Percentiles rank a stretch among this genome's conserved stretches.
phyloP scores from a whole-genome alignment of 2,797 vertebrate species.

The Masticophis lateralis region DNA sequence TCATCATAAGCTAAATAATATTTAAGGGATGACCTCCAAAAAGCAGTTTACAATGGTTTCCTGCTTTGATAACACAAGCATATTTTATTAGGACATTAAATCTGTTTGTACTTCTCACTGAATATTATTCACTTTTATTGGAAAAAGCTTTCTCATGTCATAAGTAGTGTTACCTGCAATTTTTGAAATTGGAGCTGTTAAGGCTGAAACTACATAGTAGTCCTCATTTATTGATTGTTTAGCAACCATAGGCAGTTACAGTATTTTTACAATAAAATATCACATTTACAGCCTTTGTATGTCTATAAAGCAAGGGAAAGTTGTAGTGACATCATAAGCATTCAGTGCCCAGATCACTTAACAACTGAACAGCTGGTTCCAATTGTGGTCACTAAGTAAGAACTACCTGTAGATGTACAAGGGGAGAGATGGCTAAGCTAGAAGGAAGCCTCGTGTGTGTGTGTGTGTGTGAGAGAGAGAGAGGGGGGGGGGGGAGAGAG shows the following conservation, averaged over 20 bases:
- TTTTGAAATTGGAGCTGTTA: neutral
- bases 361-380: neutral
- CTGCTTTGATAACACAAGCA: neutral
- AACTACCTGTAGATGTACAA: neutral
- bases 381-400: neutral
- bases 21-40: neutral
- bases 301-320: neutral
- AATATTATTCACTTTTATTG: neutral
- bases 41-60: neutral
- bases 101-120: neutral
- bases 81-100: neutral
- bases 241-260: neutral
- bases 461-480: no score
- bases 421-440: neutral
- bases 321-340: neutral
- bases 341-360: neutral
- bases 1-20: neutral
- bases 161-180: neutral
- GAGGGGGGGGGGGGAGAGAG: no score
- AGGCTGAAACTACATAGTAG: neutral
- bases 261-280: neutral
- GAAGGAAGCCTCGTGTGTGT: neutral
- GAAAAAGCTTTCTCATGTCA: neutral
- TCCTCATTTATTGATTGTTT: neutral
- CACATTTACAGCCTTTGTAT: neutral